phyloP scores from a whole-genome alignment of 2,797 vertebrate species.

The Gobionotothen gibberifrons region DNA sequence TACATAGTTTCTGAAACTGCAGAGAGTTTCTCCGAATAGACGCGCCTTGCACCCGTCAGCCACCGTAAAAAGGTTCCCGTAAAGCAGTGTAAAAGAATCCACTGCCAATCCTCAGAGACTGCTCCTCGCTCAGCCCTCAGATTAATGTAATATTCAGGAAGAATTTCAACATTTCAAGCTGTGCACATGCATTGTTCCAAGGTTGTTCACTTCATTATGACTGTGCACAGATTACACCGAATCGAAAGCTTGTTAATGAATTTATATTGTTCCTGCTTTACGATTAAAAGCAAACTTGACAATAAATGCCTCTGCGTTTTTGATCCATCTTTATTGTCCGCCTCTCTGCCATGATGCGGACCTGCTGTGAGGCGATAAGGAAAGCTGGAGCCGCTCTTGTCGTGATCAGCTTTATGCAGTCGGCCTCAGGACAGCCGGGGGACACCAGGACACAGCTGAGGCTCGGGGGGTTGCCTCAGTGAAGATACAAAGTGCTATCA shows the following conservation, averaged over 20 bases:
- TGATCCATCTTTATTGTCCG: constrained; percentile 55
- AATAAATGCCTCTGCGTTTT: constrained; percentile 32
- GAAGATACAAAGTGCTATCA: constrained; percentile 19
- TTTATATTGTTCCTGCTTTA: constrained; percentile 53
- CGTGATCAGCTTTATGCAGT: constrained; percentile 51
- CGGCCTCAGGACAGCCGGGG: constrained; percentile 31
- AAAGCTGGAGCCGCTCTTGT: constrained; percentile 28
- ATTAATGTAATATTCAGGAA: constrained; percentile 36
- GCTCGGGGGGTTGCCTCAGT: constrained; percentile 12
- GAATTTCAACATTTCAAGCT: constrained; percentile 42
- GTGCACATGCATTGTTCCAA: constrained; percentile 47
- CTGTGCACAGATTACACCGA: constrained; percentile 46
- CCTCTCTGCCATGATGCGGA: constrained; percentile 21
- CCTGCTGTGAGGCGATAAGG: constrained; percentile 71
- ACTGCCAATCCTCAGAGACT: constrained; percentile 13
- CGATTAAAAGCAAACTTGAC: constrained; percentile 40
- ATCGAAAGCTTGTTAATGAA: constrained; percentile 51
- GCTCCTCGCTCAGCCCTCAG: constrained; percentile 11
- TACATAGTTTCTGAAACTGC: no score
- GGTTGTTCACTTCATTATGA: constrained; percentile 57
- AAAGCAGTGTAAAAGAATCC: constrained; percentile 15
- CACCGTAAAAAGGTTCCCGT: constrained; percentile 6
- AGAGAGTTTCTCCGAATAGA: no score
- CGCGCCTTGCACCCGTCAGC: no score
- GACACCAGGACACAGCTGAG: constrained; percentile 23